Conservation (phyloP, 2,888 invertebrate genomes). For the Cordilura impudica region DNA sequence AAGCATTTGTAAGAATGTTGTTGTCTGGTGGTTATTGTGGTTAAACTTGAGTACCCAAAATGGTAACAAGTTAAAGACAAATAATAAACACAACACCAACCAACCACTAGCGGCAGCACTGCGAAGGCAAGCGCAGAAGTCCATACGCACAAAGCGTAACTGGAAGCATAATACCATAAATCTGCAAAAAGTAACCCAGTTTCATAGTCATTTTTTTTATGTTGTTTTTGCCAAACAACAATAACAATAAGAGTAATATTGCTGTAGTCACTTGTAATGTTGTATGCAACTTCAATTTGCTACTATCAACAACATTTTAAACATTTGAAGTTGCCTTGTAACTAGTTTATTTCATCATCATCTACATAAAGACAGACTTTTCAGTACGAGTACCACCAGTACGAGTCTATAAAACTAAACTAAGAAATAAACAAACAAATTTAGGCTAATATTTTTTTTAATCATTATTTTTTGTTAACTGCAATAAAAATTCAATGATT, state of each 20-base stretch:
- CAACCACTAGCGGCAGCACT: conserved; percentile 42
- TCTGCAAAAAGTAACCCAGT: conserved; percentile 57
- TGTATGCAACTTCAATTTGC: conserved; percentile 24
- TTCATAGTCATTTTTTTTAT: conserved; percentile 21
- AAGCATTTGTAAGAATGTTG: conserved; percentile 25
- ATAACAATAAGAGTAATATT: not conserved
- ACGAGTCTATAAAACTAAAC: not conserved
- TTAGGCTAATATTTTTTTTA: not conserved
- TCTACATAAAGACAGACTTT: conserved; percentile 23
- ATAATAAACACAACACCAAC: conserved; percentile 29
- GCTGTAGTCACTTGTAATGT: not conserved
- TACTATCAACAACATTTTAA: not conserved
- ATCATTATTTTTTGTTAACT: not conserved
- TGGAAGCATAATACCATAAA: conserved; percentile 55
- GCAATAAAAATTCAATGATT: not conserved
- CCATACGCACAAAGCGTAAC: conserved; percentile 54
- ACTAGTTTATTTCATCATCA: conserved; percentile 30
- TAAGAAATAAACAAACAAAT: not conserved
- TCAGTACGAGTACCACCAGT: not conserved
- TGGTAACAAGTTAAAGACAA: conserved; percentile 61
- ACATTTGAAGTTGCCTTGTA: conserved; percentile 21
- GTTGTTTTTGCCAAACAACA: not conserved
- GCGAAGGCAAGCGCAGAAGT: not conserved
- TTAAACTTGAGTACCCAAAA: conserved; percentile 61
- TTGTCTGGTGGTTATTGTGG: conserved; percentile 26